phyloP scores from a whole-genome alignment of 1,140 invertebrate genomes.

The Adelges cooleyi region DNA sequence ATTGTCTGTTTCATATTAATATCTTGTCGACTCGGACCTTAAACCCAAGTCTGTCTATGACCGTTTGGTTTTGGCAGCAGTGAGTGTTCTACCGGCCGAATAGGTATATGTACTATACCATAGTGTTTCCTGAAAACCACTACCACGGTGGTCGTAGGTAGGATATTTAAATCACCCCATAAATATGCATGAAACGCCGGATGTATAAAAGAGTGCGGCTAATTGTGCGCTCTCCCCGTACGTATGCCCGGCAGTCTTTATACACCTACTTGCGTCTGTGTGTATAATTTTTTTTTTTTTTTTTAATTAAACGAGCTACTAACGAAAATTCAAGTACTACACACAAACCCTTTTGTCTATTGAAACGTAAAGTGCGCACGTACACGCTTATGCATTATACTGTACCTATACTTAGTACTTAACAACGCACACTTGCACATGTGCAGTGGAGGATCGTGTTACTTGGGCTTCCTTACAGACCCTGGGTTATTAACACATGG shows the following conservation, averaged over 20 bases:
- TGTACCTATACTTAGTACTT: too few relatives aligned
- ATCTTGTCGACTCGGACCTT: too few relatives aligned
- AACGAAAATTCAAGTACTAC: slow-evolving; percentile 5
- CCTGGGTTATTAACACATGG: neutral
- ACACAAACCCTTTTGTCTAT: neutral
- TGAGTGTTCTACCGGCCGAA: too few relatives aligned
- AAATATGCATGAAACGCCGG: neutral
- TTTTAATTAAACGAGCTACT: neutral
- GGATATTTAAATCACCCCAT: slow-evolving; percentile 1
- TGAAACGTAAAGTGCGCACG: neutral
- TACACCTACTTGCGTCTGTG: neutral
- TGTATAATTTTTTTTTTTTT: too few relatives aligned
- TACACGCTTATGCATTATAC: neutral
- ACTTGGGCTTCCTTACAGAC: neutral
- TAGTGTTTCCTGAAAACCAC: neutral
- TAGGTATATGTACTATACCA: too few relatives aligned
- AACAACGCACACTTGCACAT: too few relatives aligned
- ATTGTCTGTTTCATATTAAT: too few relatives aligned
- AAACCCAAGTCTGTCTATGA: too few relatives aligned
- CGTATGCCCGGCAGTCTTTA: too few relatives aligned
- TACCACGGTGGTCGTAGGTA: neutral
- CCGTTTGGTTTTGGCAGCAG: too few relatives aligned
- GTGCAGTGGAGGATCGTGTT: neutral
- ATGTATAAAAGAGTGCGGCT: neutral
- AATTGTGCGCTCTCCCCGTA: neutral